Conservation (phyloP, 2,797 vertebrate species). For the Limnodromus scolopaceus region DNA sequence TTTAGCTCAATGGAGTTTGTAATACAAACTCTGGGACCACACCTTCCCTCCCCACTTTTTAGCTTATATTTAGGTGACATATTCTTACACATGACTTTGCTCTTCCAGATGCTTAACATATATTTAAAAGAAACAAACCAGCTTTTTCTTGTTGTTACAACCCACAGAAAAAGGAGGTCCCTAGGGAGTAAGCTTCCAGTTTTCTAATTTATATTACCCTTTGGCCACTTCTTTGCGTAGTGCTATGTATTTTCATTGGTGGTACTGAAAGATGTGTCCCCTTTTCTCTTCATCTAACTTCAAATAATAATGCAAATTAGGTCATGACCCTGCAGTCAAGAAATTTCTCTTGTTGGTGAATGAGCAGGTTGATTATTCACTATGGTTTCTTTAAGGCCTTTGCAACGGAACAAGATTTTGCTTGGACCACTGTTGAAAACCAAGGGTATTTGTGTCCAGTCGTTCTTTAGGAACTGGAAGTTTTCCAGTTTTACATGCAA, state of each 20-base stretch:
- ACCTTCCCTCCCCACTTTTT: neutral
- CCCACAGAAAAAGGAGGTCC: neutral
- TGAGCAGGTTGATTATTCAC: neutral
- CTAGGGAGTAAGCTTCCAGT: neutral
- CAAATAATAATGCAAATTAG: neutral
- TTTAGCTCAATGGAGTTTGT: neutral
- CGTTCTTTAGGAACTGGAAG: neutral
- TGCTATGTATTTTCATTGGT: neutral
- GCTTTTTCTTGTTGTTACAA: neutral
- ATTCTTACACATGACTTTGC: neutral
- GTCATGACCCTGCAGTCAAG: neutral
- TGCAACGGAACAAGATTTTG: neutral
- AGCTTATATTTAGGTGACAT: neutral
- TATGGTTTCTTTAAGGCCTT: neutral
- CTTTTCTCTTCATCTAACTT: neutral
- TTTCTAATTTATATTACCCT: neutral
- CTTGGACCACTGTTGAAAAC: neutral
- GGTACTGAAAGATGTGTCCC: neutral
- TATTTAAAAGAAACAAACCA: neutral
- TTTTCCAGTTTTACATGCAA: neutral
- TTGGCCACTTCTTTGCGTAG: neutral
- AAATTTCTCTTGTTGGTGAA: neutral
- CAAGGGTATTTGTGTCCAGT: neutral
- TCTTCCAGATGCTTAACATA: neutral
- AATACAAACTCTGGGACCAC: neutral